These are phyloP conservation scores for Hydriomena furcata DNA, from an alignment of 2,888 invertebrate genomes.

Conservation along the genomic window DNA sequence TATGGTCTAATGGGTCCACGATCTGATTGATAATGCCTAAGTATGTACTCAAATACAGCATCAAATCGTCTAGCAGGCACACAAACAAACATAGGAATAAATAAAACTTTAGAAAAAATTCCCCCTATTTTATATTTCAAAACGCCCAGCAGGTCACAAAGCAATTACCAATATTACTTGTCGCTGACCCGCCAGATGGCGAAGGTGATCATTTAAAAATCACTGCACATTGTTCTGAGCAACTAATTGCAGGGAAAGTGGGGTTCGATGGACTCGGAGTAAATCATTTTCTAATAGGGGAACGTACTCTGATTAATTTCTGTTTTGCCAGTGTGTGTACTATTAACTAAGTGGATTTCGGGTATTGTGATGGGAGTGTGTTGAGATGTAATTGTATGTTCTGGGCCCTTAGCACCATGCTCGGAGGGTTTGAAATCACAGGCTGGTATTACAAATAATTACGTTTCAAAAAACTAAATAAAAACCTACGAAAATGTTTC, in stretches of 20 bases:
- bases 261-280: slow-evolving; percentile 74
- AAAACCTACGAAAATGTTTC: no score
- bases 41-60: no score
- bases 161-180: slow-evolving; percentile 77
- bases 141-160: slow-evolving; percentile 34
- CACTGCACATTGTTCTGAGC: slow-evolving; percentile 81
- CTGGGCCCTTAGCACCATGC: no score
- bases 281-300: slow-evolving; percentile 78
- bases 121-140: slow-evolving; percentile 26
- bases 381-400: no score
- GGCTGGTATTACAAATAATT: no score
- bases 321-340: slow-evolving; percentile 33
- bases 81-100: no score
- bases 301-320: slow-evolving; percentile 49
- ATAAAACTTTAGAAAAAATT: background rate
- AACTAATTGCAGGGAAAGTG: slow-evolving; percentile 83
- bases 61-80: no score
- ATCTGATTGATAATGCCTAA: no score
- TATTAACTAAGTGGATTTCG: slow-evolving; percentile 31
- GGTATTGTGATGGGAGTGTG: slow-evolving; percentile 21
- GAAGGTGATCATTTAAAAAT: slow-evolving; percentile 80
- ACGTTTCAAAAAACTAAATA: no score
- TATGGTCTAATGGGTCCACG: no score
- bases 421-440: no score
- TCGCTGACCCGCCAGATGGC: slow-evolving; percentile 69